phyloP scores from a whole-genome alignment of 2,797 vertebrate genomes.

The Urophycis tenuis region DNA sequence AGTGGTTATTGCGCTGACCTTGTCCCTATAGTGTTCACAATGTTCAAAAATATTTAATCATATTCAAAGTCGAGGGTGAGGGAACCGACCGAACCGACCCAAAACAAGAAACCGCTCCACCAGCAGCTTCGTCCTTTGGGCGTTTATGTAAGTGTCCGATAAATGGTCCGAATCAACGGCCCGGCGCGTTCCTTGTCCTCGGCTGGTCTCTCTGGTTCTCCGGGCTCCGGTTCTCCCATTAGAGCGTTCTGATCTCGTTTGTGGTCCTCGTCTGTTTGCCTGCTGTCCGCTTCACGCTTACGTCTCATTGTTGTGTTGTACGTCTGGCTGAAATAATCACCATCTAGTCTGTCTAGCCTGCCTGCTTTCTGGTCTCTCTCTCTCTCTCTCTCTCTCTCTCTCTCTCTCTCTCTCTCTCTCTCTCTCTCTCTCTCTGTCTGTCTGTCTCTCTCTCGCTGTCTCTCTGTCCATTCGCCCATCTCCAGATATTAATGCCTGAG shows the following conservation, averaged over 20 bases:
- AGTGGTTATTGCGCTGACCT: background rate
- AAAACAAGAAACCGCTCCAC: background rate
- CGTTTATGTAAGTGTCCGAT: background rate
- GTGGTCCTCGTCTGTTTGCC: background rate
- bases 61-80: too few species aligned
- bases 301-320: background rate
- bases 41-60: background rate
- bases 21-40: background rate
- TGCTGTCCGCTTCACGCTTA: background rate
- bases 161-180: background rate
- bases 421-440: constrained; percentile 29
- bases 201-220: background rate
- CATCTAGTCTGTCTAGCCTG: background rate
- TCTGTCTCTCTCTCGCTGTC: constrained; percentile 41
- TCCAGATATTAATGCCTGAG: background rate
- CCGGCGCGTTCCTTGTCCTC: background rate
- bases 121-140: background rate
- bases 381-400: too few species aligned
- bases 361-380: background rate
- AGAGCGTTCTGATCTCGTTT: background rate
- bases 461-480: constrained; percentile 32
- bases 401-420: background rate
- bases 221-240: background rate
- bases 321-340: background rate
- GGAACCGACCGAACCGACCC: background rate